phyloP scores from a whole-genome alignment of 2,113 vertebrate species.

The Ailurus styani region DNA sequence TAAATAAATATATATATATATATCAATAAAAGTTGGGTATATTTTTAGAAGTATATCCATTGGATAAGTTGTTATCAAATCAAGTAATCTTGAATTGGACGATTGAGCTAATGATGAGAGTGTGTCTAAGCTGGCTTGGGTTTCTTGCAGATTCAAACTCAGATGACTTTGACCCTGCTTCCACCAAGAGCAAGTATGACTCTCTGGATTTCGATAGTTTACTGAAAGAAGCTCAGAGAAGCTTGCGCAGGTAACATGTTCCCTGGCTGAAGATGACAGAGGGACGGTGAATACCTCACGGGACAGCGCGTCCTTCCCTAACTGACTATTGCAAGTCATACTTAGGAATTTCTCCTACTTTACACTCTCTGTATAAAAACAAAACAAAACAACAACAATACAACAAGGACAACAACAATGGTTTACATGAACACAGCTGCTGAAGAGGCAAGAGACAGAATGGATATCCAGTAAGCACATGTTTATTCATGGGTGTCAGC shows the following conservation, averaged over 20 bases:
- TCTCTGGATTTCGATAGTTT: slow-evolving; percentile 99
- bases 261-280: slow-evolving; percentile 77
- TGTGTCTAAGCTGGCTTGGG: slow-evolving; percentile 29
- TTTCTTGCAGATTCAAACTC: slow-evolving; percentile 93
- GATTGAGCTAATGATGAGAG: background rate
- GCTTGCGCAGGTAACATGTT: slow-evolving; percentile 96
- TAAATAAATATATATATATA: background rate
- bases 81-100: background rate
- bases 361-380: slow-evolving; percentile 90
- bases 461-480: slow-evolving; percentile 79
- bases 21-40: background rate
- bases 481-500: slow-evolving; percentile 79
- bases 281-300: slow-evolving; percentile 84
- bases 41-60: background rate
- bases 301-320: slow-evolving; percentile 87
- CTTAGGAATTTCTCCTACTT: slow-evolving; percentile 86
- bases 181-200: slow-evolving; percentile 99
- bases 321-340: slow-evolving; percentile 88
- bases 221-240: slow-evolving; percentile 96
- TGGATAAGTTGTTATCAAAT: background rate
- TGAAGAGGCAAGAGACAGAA: slow-evolving; percentile 83
- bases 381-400: slow-evolving; percentile 66
- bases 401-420: slow-evolving; percentile 68
- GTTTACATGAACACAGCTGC: slow-evolving; percentile 99
- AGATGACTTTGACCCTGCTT: slow-evolving; percentile 99